A percentile compares a stretch with the other conserved stretches of the same genome.
These are phyloP conservation scores for Poicephalus meyeri DNA, from an alignment of 2,113 vertebrate species.

Conservation along the genomic window DNA sequence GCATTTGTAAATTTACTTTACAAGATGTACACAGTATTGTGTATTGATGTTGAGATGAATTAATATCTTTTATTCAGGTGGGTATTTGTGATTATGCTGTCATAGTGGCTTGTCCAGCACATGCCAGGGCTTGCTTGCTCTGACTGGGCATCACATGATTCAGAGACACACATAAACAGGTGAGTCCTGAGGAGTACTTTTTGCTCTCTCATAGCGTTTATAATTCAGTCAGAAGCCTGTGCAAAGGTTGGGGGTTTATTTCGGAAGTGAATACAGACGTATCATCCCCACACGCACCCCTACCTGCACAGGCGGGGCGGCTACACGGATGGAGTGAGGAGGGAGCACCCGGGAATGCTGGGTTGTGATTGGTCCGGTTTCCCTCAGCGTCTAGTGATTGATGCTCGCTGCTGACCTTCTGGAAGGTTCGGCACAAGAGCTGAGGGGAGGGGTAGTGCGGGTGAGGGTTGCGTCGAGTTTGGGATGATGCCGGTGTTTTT, in stretches of 20 bases:
- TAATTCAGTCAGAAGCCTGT: accelerated
- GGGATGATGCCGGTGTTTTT: accelerated
- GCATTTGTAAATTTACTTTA: neutral
- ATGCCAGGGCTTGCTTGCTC: neutral
- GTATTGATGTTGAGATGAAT: too few relatives aligned
- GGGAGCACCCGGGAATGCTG: accelerated
- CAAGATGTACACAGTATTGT: accelerated
- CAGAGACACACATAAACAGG: accelerated
- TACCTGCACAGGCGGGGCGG: too few relatives aligned
- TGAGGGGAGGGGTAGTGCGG: accelerated
- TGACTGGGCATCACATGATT: accelerated
- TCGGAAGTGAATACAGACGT: accelerated
- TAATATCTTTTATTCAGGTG: neutral
- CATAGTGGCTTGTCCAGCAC: accelerated
- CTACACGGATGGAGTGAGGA: too few relatives aligned
- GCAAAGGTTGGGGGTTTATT: accelerated
- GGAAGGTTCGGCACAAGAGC: accelerated
- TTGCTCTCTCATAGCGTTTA: accelerated
- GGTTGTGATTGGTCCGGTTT: neutral
- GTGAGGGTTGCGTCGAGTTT: accelerated
- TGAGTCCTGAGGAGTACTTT: accelerated
- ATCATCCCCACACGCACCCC: accelerated
- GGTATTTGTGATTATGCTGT: accelerated
- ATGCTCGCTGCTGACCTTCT: neutral
- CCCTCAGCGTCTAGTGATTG: neutral